A percentile compares a stretch with the other conserved stretches of the same genome.
Conservation (phyloP, 2,888 invertebrate genomes). For the Urechis unicinctus region DNA sequence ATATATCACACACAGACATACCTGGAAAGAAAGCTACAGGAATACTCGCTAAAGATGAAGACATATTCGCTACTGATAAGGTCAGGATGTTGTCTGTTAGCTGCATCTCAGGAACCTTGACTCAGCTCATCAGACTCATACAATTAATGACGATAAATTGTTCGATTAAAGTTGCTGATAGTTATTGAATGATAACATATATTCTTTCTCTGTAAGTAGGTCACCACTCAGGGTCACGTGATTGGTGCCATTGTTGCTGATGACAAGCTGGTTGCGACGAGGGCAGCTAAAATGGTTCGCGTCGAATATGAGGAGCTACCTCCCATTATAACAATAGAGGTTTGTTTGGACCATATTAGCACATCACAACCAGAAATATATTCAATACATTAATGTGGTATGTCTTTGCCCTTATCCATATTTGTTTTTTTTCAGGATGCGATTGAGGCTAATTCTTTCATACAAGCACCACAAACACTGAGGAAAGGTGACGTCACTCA, state of each 20-base stretch:
- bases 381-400: too few species aligned
- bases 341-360: conserved; percentile 12
- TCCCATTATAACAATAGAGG: conserved; percentile 72
- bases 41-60: too few species aligned
- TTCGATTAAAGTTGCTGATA: too few species aligned
- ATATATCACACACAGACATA: conserved; percentile 72
- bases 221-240: conserved; percentile 62
- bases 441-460: conserved; percentile 69
- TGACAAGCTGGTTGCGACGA: conserved; percentile 72
- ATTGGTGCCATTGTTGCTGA: conserved; percentile 76
- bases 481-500: conserved; percentile 60
- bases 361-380: too few species aligned
- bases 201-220: too few species aligned
- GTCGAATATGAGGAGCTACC: conserved; percentile 74
- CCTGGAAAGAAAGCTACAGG: conserved; percentile 65
- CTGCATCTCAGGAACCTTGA: too few species aligned
- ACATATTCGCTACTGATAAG: conserved; percentile 70
- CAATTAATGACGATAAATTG: too few species aligned
- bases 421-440: conserved; percentile 59
- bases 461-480: conserved; percentile 6
- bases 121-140: too few species aligned
- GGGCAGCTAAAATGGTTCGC: conserved; percentile 73
- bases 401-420: background rate
- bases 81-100: too few species aligned
- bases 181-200: background rate